phyloP scores from a whole-genome alignment of 2,888 invertebrate genomes.

The Conus canariensis region DNA sequence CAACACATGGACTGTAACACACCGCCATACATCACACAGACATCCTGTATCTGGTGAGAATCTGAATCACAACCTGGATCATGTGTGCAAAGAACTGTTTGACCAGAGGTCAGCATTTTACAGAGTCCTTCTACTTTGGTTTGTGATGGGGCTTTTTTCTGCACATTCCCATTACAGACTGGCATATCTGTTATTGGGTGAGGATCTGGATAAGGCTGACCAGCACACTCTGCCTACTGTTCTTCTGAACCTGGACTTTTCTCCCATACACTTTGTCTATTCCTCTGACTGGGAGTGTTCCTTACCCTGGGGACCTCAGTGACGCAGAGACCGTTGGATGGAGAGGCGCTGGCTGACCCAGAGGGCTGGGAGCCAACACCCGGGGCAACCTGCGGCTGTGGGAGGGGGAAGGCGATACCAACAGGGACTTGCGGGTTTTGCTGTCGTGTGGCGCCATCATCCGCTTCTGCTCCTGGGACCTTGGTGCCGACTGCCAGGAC shows the following conservation, averaged over 20 bases:
- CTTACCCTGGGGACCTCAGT: neutral
- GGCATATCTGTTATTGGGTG: too few relatives aligned
- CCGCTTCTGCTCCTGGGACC: neutral
- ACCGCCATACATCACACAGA: too few relatives aligned
- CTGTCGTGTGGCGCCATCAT: neutral
- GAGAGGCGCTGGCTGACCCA: neutral
- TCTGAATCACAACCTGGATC: too few relatives aligned
- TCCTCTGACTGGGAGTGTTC: neutral
- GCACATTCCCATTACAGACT: too few relatives aligned
- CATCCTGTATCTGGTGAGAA: too few relatives aligned
- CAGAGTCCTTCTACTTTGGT: too few relatives aligned
- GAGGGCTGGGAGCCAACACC: neutral
- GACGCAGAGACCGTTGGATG: neutral
- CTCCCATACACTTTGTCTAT: too few relatives aligned
- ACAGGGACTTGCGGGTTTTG: conserved; percentile 34
- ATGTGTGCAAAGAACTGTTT: too few relatives aligned
- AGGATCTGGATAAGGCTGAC: neutral
- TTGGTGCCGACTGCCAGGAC: conserved; percentile 22
- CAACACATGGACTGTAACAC: too few relatives aligned
- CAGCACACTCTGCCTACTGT: neutral
- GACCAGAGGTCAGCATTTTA: too few relatives aligned
- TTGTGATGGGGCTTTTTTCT: too few relatives aligned
- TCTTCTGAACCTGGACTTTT: too few relatives aligned
- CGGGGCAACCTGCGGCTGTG: neutral
- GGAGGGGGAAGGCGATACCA: neutral